Evolutionary conservation across 2,797 vertebrate genomes (phyloP).

Genomic region (Acridotheres tristis): DNA sequence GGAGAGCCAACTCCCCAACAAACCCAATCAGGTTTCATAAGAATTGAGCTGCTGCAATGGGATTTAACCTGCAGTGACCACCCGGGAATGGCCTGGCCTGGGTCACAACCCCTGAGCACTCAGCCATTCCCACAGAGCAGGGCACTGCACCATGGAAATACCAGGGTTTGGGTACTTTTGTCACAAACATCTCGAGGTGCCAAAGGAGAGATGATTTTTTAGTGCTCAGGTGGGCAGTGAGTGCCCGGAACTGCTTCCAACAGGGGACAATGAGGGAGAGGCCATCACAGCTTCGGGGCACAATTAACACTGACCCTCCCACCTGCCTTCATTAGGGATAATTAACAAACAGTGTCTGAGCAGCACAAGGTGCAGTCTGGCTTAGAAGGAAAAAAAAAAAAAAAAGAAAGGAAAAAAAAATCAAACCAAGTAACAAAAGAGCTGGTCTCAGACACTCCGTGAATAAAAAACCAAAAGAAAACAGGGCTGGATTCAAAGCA

Average conservation of each 20-base stretch:
- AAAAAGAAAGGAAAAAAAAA: background rate
- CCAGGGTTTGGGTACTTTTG: background rate
- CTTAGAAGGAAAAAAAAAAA: background rate
- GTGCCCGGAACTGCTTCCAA: conserved; percentile 9
- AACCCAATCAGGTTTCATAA: background rate
- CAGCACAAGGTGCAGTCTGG: conserved; percentile 35
- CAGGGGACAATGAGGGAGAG: conserved; percentile 35
- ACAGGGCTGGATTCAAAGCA: background rate
- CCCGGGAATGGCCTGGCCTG: background rate
- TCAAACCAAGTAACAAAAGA: background rate
- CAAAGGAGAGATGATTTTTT: background rate
- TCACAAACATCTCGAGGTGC: background rate
- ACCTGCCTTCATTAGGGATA: conserved; percentile 53
- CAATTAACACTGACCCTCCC: conserved; percentile 70
- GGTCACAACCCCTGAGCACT: background rate
- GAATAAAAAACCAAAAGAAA: background rate
- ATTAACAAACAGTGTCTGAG: conserved; percentile 62
- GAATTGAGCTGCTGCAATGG: background rate
- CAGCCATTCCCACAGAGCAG: background rate
- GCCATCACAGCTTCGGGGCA: conserved; percentile 38
- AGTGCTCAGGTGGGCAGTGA: conserved; percentile 26
- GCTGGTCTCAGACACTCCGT: background rate
- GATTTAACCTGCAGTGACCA: background rate
- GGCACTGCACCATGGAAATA: background rate
- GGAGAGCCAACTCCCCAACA: background rate